A percentile compares a stretch with the other conserved stretches of the same genome.
Evolutionary conservation across 2,888 invertebrate genomes (phyloP).

Genomic region (Dasypolia templi): DNA sequence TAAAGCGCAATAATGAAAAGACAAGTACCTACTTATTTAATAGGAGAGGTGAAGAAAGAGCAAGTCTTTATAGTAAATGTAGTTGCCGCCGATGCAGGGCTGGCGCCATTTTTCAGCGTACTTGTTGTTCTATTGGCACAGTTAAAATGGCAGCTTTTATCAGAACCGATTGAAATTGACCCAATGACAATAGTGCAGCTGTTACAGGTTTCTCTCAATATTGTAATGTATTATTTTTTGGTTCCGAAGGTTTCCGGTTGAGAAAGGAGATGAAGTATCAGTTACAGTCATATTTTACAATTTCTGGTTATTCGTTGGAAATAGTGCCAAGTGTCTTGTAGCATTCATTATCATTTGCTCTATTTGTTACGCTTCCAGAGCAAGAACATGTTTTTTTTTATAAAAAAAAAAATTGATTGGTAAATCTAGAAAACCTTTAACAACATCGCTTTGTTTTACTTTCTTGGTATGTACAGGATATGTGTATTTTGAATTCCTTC

Average conservation of each 20-base stretch:
- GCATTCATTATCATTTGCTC: slow-evolving; percentile 66
- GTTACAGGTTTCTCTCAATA: slow-evolving; percentile 45
- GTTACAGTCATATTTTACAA: slow-evolving; percentile 47
- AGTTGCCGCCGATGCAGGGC: slow-evolving; percentile 33
- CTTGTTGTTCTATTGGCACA: slow-evolving; percentile 61
- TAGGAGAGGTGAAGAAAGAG: slow-evolving; percentile 25
- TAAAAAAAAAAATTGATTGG: no score
- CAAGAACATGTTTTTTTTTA: slow-evolving; percentile 27
- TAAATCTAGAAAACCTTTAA: slow-evolving; percentile 15
- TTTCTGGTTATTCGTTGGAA: slow-evolving; percentile 70
- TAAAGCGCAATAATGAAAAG: not conserved
- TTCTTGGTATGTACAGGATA: slow-evolving; percentile 13
- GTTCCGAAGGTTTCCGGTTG: slow-evolving; percentile 3
- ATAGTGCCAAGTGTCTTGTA: slow-evolving; percentile 74
- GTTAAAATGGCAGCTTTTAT: slow-evolving; percentile 57
- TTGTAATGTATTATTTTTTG: slow-evolving; percentile 42
- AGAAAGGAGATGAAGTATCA: slow-evolving; percentile 23
- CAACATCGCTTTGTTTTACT: slow-evolving; percentile 18
- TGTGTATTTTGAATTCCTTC: slow-evolving; percentile 44
- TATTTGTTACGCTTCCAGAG: slow-evolving; percentile 76
- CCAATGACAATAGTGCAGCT: slow-evolving; percentile 48
- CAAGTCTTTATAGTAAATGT: slow-evolving; percentile 33
- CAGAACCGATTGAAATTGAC: slow-evolving; percentile 59
- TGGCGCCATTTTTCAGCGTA: slow-evolving; percentile 53
- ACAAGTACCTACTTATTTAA: not conserved